Evolutionary conservation across 2,888 invertebrate genomes (phyloP).

Genomic region (Cerceris rybyensis): DNA sequence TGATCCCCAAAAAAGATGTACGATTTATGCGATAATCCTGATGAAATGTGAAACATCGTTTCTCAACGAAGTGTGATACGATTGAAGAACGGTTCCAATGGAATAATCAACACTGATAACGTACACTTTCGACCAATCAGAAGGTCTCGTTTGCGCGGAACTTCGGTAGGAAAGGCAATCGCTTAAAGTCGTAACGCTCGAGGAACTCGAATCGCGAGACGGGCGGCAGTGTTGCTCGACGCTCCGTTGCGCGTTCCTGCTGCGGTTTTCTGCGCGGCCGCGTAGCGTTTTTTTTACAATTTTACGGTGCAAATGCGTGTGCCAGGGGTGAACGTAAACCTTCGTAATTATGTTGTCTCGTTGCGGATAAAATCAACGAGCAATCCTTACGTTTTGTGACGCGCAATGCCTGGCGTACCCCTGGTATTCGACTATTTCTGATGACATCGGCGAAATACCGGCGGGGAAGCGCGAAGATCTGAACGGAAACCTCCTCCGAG

Average conservation of each 20-base stretch:
- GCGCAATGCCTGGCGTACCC: conserved; percentile 43
- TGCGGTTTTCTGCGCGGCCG: conserved; percentile 33
- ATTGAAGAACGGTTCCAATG: neutral
- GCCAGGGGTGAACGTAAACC: conserved; percentile 9
- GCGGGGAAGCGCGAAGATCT: conserved; percentile 1
- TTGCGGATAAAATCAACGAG: conserved; percentile 17
- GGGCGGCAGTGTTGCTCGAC: conserved; percentile 56
- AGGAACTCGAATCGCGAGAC: conserved; percentile 5
- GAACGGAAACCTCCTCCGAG: conserved; percentile 23
- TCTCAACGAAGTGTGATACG: neutral
- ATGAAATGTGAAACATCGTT: neutral
- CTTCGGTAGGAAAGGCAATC: conserved; percentile 24
- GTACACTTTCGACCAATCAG: conserved; percentile 41
- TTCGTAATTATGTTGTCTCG: conserved; percentile 16
- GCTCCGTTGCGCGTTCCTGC: conserved; percentile 57
- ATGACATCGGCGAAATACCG: conserved; percentile 2
- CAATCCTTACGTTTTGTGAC: conserved; percentile 1
- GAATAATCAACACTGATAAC: conserved; percentile 41
- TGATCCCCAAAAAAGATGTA: neutral
- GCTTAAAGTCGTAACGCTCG: conserved; percentile 17
- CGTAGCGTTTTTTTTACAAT: conserved; percentile 16
- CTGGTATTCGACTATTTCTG: conserved; percentile 47
- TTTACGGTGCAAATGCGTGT: conserved; percentile 24
- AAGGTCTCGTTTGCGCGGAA: neutral
- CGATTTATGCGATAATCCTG: conserved; percentile 1